Base-by-base conservation (phyloP, 2,113 vertebrate species). In the Macaca nemestrina region DNA sequence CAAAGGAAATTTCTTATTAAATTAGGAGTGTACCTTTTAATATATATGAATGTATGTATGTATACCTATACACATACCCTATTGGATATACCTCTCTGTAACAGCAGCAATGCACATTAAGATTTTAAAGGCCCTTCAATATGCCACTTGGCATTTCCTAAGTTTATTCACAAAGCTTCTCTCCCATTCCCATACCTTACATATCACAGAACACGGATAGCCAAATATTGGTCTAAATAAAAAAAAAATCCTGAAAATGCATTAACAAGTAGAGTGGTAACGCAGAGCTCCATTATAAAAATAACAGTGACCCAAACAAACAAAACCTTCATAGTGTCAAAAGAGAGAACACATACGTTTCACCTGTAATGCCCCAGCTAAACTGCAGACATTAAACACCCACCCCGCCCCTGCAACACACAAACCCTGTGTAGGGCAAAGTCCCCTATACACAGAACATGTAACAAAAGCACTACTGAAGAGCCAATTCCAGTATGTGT, bases 251-350 rank as follows among this genome's bases (percentile, higher is more conserved):
- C 48, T 55, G 48, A 89, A 91, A 75, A 93, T 40, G 72, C 30
- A 89, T 72, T n/a, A 76, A 61, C 38, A 38, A 1, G n/a, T 40
- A 32, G 3, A 75, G 20, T 83, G 45, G 40, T 48, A 72, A 57
- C 64, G 76, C 59, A 72, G 50, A 78, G 45, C 48, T 68, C 22
- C 12, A 85, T 84, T 67, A 72, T 67, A 82, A 86, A 84, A 83
- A 89, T 45, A 57, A 80, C 1, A 87, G 52, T 35, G 68, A 68
- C 30, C 52, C 43, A 45, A 88, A 88, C 52, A 85, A 75, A 88
- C 2, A 55, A 67, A 84, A 87, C 45, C 23, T 52, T 88, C 64
- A 23, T 9, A 40, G 61, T 23, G 20, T 43, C 81, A 45, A 52
- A 89, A 50, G 61, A 40, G 50, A 79, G 17, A 18, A 50, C 5